Base-by-base conservation (phyloP, 2,888 invertebrate species). In the Aleiodes testaceus region DNA sequence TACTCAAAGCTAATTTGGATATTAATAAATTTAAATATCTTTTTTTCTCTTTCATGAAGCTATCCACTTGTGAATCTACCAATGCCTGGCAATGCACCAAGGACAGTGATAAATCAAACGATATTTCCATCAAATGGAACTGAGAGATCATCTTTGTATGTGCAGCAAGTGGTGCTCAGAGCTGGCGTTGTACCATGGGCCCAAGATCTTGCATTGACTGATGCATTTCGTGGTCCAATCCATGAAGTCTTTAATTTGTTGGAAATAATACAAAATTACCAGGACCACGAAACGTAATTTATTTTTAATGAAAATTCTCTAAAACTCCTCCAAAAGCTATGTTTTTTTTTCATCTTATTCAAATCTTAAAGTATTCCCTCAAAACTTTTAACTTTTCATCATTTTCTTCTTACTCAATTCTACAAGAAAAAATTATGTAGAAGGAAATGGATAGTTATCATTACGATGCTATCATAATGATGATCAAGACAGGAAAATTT, bases 201-300 rank as follows among this genome's bases (percentile, higher is more conserved):
- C 70, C 91, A 91, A 74, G 93, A 94, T 79, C 89, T 97, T 78
- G 92, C 92, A 78, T 89, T 96, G 80, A 94, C 94, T 85, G 98
- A 98, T 90, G 97, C 97, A 53, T 97, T 97, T 87, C 91, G 97
- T 81, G 96, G 94, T 5, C 97, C 98, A 1, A 89, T 98, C 0
- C 93, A 94, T 81, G 95, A 96, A 89, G 94, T 94, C 20, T 98
- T 98, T 88, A 93, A 95, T 84, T 89, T 98, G 75, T 87, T 97
- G 66, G 96, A 97, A 88, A 91, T 94, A 71, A 92, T 98, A 75
- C 91, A 94, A 81, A 96, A 96, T 88, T 96, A 95, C 87, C 93
- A 95, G 82, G 91, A 92, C 79, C 88, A 90, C 36, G 90, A 92
- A 81, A 92, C 91, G 94, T 95, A 88, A 88, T 11, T 55, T 26